Base-by-base conservation (phyloP, 2,888 invertebrate species). In the Lagria hirta region DNA sequence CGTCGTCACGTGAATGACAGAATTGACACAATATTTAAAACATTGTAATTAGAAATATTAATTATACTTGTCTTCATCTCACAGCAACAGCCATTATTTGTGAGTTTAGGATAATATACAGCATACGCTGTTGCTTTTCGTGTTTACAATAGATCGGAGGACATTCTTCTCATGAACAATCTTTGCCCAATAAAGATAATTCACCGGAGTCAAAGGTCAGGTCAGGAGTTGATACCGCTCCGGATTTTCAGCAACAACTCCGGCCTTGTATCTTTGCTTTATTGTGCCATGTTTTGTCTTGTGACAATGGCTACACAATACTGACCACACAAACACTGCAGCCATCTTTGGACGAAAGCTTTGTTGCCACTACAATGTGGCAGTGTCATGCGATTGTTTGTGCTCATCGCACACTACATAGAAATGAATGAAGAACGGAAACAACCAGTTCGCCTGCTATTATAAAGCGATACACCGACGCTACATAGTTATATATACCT, bases 381-480 rank as follows among this genome's bases (percentile, higher is more conserved):
- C 58, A 58, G 63, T 64, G 64, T 64, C 62, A 58, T 63, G 65
- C 60, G 58, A 65, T 65, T 65, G 65, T 65, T 64, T 64, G 64
- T 60, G 62, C 60, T 61, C 65, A 64, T 64, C 65, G 62, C 58
- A 61, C 56, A n/a, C n/a, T n/a, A n/a, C n/a, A n/a, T n/a, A 64
- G 63, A 64, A 64, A 64, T 64, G 63, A 64, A 65, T 64, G 65
- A 65, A 65, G 65, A 64, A 65, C 65, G 65, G 65, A 65, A 65
- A 64, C 64, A 61, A 63, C 60, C 61, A 61, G 63, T 64, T 65
- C 63, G 63, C 60, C 62, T 62, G 54, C 64, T 57, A 65, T 64
- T 65, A 64, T 65, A 59, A 60, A 59, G 60, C 63, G 60, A 61
- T 64, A 61, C 50, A 57, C 54, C 51, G 57, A 47, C 53, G 48